Evolutionary conservation across 1,140 invertebrate genomes (phyloP).

Genomic region (Littorina saxatilis): DNA sequence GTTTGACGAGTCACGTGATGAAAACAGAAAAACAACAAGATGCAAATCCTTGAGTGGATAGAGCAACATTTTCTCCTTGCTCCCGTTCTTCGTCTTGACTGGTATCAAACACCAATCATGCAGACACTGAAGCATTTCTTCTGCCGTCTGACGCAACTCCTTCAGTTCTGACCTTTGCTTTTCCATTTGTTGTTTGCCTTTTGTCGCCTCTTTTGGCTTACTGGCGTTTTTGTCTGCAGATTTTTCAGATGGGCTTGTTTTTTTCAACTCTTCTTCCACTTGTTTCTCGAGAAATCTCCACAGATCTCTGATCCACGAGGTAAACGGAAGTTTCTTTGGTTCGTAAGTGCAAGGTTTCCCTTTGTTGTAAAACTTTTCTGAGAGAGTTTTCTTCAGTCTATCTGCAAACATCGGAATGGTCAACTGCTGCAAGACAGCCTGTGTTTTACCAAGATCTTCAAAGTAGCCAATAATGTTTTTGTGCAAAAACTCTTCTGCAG

Average conservation of each 20-base stretch:
- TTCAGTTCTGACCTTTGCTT: background rate
- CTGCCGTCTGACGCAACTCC: background rate
- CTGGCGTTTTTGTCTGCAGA: too few species aligned
- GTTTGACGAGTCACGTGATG: background rate
- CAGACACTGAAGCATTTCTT: background rate
- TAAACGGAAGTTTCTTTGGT: background rate
- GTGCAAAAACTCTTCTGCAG: constrained; percentile 15
- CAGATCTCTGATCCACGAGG: background rate
- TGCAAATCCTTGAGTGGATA: constrained; percentile 23
- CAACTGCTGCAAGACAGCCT: background rate
- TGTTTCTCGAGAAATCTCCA: constrained; percentile 19
- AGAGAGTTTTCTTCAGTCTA: background rate
- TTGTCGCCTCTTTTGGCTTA: too few species aligned
- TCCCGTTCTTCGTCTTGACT: background rate
- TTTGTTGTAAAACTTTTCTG: background rate
- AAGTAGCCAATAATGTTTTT: background rate
- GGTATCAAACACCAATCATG: constrained; percentile 27
- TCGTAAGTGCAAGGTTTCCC: background rate
- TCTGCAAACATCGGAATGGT: constrained; percentile 6
- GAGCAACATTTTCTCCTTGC: background rate
- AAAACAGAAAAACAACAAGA: background rate
- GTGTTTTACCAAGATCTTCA: background rate
- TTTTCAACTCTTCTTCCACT: background rate
- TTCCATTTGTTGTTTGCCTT: too few species aligned
- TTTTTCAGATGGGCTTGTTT: too few species aligned